A percentile compares a stretch with the other conserved stretches of the same genome.
phyloP scores from a whole-genome alignment of 2,888 invertebrate genomes.

The Autographa gamma region DNA sequence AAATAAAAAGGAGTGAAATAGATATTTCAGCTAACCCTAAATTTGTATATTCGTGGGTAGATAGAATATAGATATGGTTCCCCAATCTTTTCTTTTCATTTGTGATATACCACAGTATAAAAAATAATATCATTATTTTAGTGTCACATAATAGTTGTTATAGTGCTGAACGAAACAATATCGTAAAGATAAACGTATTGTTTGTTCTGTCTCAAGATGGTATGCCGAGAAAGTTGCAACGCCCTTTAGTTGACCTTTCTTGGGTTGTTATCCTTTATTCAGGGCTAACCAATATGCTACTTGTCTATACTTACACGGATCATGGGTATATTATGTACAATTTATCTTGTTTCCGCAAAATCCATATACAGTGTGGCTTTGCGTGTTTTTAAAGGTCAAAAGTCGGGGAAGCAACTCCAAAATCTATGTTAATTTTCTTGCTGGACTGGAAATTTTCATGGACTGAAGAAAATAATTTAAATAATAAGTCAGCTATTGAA shows the following conservation, averaged over 20 bases:
- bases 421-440: no score
- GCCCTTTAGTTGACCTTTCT: conserved; percentile 54
- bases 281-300: conserved; percentile 38
- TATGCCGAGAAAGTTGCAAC: conserved; percentile 42
- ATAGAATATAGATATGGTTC: no score
- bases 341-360: conserved; percentile 18
- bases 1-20: no score
- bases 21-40: no score
- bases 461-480: no score
- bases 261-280: conserved; percentile 49
- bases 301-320: conserved; percentile 10
- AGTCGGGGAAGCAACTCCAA: background rate
- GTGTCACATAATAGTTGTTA: conserved; percentile 11
- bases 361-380: background rate
- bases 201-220: conserved; percentile 40
- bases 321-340: conserved; percentile 11
- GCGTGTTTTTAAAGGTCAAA: background rate
- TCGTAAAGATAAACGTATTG: conserved; percentile 28
- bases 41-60: no score
- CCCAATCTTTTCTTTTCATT: no score
- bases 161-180: conserved; percentile 16
- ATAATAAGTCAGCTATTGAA: background rate
- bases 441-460: no score
- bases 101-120: conserved; percentile 11
- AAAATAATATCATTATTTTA: conserved; percentile 15